Conservation (phyloP, 2,113 vertebrate species). For the Dasyprocta punctata region DNA sequence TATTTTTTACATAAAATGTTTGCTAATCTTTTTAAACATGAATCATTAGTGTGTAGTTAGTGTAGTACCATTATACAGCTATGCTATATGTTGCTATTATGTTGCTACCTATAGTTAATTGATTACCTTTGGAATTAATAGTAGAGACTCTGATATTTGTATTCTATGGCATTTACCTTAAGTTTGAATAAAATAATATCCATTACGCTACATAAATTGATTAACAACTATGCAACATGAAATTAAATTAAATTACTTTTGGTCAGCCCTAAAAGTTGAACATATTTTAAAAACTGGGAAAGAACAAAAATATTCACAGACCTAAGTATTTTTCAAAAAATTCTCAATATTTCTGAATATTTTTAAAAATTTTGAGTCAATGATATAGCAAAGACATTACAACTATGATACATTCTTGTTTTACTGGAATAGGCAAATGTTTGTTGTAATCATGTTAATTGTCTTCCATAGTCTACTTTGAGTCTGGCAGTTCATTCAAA, state of each 20-base stretch:
- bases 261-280: background rate
- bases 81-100: background rate
- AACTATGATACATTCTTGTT: background rate
- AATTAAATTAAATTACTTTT: background rate
- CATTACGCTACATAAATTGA: background rate
- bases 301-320: background rate
- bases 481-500: background rate
- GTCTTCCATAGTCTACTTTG: background rate
- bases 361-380: background rate
- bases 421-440: background rate
- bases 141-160: background rate
- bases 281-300: background rate
- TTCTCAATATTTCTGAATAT: background rate
- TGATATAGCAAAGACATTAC: background rate
- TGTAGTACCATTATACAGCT: background rate
- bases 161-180: background rate
- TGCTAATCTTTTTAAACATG: background rate
- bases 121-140: background rate
- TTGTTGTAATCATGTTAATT: background rate
- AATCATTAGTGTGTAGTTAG: background rate
- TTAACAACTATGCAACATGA: background rate
- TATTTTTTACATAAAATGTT: background rate
- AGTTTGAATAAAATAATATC: background rate
- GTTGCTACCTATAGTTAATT: background rate
- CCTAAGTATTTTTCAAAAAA: background rate